Base-by-base conservation (phyloP, 1,140 invertebrate genomes). In the Drosophila albomicans region DNA sequence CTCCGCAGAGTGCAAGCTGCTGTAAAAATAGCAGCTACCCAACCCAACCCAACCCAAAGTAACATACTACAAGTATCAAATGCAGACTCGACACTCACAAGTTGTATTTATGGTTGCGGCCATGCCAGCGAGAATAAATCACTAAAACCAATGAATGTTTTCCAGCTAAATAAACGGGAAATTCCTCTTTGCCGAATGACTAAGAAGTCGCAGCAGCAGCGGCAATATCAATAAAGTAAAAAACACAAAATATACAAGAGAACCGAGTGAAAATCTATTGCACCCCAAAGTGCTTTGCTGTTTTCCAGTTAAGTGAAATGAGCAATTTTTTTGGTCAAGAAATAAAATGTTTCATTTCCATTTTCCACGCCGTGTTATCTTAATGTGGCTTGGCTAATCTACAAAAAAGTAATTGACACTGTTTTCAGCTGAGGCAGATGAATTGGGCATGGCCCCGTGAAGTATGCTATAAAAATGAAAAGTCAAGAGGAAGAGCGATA, bases 11-110 rank as follows among this genome's bases (percentile, higher is more conserved):
- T 79, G 81, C 80, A 66, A 52, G 66, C 68, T 82, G 66, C 68
- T 82, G 75, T 82, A 82, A 82, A 82, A 82, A 79, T 82, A 82
- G 77, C 80, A 69, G 65, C 71, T 35, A 15, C 59, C 59, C 35
- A 32, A 16, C 10, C 32, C 67, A 62, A 62, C 28, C 45, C 67
- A 62, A 62, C 28, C 45, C 35, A 52, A 54, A 67, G 43, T 67
- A 7, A 30, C 25, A 57, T 25, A 43, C 54, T 48, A 46, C 6
- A 52, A 7, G 32, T 25, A 30, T 54, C 15, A 46, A 20, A 49
- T 25, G 11, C 6, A 45, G 1, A 35, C 48, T 15, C 32, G 61
- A 8, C 32, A 32, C 32, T 32, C 35, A 54, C 10, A 45, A 56
- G 63, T 25, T 13, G 46, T 64, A 54, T 68, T 72, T 61, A 51